Percentiles rank a stretch among this genome's conserved stretches.
These are phyloP conservation scores for Apostichopus leukothele DNA, from an alignment of 53 echinoderm and acorn worm species.

Conservation along the genomic window DNA sequence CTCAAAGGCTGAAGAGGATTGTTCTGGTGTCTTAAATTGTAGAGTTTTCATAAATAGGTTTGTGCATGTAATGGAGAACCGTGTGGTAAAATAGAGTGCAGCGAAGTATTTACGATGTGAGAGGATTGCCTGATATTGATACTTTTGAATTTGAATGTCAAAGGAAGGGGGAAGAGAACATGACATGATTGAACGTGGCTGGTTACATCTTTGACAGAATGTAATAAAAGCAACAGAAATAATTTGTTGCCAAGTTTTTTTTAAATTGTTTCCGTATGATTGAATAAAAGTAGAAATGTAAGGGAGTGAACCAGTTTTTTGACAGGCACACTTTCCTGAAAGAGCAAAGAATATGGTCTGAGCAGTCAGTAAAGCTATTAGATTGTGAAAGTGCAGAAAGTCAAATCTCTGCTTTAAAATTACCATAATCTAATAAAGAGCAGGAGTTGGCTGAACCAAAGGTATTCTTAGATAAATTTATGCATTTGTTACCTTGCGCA, in stretches of 20 bases:
- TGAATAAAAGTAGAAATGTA: background rate
- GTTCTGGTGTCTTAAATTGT: background rate
- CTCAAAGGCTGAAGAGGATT: background rate
- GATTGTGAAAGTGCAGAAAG: no score
- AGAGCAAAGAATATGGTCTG: no score
- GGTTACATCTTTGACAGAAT: background rate
- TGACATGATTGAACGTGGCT: background rate
- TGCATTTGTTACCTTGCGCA: no score
- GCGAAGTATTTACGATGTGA: background rate
- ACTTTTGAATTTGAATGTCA: background rate
- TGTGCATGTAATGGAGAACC: background rate
- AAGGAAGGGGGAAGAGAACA: background rate
- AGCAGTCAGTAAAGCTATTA: no score
- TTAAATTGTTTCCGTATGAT: background rate
- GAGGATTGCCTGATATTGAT: background rate
- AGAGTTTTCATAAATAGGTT: background rate
- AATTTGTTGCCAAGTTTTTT: background rate
- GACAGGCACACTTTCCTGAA: background rate
- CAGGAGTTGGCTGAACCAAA: no score
- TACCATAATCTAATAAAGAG: no score
- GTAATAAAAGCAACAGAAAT: background rate
- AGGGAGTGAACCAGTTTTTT: background rate
- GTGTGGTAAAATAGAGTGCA: background rate
- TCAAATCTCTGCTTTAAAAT: no score
- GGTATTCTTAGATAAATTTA: no score